Base-by-base conservation (phyloP, 2,113 vertebrate species). In the Gallinago jamesoni region DNA sequence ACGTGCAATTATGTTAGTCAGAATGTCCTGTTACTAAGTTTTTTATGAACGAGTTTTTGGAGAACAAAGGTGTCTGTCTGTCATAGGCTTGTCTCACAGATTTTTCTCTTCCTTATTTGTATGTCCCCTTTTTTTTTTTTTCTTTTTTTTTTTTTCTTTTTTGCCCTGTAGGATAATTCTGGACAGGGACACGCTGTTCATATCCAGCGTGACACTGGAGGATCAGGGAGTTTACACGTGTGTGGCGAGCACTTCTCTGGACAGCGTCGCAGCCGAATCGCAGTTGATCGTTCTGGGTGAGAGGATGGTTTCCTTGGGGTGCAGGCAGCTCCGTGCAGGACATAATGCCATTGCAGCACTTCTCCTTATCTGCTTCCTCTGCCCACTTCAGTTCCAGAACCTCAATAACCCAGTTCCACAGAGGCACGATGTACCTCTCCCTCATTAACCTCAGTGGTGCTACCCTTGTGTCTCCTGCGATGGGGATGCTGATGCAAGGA, bases 171-270 rank as follows among this genome's bases (percentile, higher is more conserved):
- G 98, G 95, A 87, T 98, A 56, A 93, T 98, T 50, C 85, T 98
- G 48, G 98, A 99, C 47, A 98, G 98, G 9, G 97, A 98, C 6
- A 97, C 98, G 4, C 98, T 99, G 92, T 98, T 98, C 76, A 98
- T 99, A 43, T 68, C 97, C 90, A 99, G 99, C 2, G 98, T 99
- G 47, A 98, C 97, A 27, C 96, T 98, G 93, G 93, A 97, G 55
- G 99, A 99, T 79, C 97, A 98, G 92, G 99, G 99, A 1, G 45
- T 97, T 30, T 99, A 99, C 94, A 97, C 85, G 0, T 99, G 99
- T 63, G 92, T 98, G 81, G 99, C 98, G 10, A 98, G 93, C 39
- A 99, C 98, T 5, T 97, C 98, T 4, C 97, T 99, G 68, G 99
- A 99, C 78, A 82, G 94, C 0, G 96, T 97, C 25, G 35, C 64